These are phyloP conservation scores for Tursiops truncatus DNA, from an alignment of 2,113 vertebrate species.

Conservation along the genomic window DNA sequence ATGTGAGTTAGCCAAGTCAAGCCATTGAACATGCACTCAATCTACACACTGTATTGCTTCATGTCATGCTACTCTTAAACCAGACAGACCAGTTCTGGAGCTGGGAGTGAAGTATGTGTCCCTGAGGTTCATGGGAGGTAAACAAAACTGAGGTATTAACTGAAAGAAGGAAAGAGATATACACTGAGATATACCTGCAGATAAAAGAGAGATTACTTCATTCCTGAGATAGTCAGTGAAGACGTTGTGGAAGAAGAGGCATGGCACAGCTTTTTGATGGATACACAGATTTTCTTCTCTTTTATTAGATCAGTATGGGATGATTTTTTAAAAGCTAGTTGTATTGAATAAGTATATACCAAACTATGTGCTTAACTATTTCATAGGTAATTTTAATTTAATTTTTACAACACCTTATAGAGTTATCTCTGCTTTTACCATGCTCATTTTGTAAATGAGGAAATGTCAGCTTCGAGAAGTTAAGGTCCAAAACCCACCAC, in stretches of 20 bases:
- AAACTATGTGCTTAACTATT: background rate
- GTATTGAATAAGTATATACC: background rate
- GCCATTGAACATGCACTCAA: background rate
- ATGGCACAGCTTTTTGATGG: background rate
- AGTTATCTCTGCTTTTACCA: conserved; percentile 24
- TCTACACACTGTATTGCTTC: background rate
- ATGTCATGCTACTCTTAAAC: background rate
- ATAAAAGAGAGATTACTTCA: background rate
- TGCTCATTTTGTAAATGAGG: background rate
- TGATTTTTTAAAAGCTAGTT: background rate
- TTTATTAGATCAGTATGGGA: background rate
- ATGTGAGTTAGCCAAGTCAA: background rate
- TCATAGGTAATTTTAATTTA: background rate
- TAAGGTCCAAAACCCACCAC: background rate
- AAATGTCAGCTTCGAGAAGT: background rate
- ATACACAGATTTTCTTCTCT: background rate
- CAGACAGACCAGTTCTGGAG: background rate
- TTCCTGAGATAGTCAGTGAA: background rate
- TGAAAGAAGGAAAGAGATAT: background rate
- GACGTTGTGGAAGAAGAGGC: background rate
- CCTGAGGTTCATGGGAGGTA: background rate
- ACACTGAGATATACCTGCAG: background rate
- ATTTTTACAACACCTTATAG: background rate
- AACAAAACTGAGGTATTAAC: background rate
- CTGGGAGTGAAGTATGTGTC: background rate